Percentiles rank a stretch among this genome's conserved stretches.
Evolutionary conservation across 2,888 invertebrate species (phyloP).

Genomic region (Plagodis pulveraria): DNA sequence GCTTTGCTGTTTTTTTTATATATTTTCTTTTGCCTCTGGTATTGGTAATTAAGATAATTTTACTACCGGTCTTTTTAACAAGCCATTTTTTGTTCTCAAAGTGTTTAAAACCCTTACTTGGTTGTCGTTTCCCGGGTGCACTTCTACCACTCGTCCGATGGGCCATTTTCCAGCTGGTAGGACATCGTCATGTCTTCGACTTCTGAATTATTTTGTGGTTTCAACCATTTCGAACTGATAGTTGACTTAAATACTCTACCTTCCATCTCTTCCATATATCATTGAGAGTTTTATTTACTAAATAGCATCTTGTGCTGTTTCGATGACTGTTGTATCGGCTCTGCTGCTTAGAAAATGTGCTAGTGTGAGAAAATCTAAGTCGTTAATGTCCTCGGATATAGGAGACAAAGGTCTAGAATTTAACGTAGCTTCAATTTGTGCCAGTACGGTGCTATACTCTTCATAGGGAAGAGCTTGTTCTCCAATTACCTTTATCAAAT

Average conservation of each 20-base stretch:
- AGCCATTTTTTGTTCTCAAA: too few species aligned
- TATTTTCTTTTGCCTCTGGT: too few species aligned
- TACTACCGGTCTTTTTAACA: too few species aligned
- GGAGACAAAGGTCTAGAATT: neutral
- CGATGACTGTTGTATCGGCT: neutral
- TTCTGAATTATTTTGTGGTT: too few species aligned
- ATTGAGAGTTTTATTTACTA: neutral
- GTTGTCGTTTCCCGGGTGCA: too few species aligned
- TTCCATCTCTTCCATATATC: neutral
- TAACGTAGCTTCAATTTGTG: neutral
- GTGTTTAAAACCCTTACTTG: too few species aligned
- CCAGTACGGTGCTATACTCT: neutral
- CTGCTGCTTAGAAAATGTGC: neutral
- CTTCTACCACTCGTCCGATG: too few species aligned
- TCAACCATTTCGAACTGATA: neutral
- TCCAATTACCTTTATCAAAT: neutral
- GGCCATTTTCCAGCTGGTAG: too few species aligned
- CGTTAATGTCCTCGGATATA: neutral
- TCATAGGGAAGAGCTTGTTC: too few species aligned
- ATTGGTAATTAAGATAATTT: too few species aligned
- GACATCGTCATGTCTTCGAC: too few species aligned
- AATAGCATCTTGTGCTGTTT: neutral
- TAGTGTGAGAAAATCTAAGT: neutral
- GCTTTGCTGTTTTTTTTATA: too few species aligned
- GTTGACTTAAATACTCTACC: neutral